phyloP scores from a whole-genome alignment of 1,140 invertebrate genomes.

The Orchestia grillus region DNA sequence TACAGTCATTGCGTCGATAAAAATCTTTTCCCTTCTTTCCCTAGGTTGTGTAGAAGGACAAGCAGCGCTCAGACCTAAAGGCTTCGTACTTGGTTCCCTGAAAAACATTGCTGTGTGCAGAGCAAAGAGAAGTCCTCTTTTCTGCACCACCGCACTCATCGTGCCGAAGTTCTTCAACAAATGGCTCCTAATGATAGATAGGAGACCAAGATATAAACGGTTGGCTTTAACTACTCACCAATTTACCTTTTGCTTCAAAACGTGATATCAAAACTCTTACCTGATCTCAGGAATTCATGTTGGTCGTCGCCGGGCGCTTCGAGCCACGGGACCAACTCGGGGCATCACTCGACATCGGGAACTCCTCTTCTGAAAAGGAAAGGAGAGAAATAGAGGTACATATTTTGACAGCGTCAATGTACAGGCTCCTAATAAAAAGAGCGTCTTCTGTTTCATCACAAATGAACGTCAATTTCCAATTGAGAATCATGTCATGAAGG shows the following conservation, averaged over 20 bases:
- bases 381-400: background rate
- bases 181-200: constrained; percentile 55
- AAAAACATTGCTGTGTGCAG: background rate
- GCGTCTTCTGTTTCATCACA: constrained; percentile 52
- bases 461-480: constrained; percentile 53
- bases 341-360: background rate
- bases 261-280: constrained; percentile 56
- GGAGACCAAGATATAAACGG: constrained; percentile 56
- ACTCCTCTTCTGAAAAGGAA: background rate
- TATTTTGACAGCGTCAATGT: constrained; percentile 34
- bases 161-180: constrained; percentile 50
- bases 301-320: background rate
- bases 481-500: constrained; percentile 44
- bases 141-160: constrained; percentile 41
- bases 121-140: constrained; percentile 18
- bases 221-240: constrained; percentile 56
- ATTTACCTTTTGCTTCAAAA: constrained; percentile 57
- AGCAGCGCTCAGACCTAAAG: background rate
- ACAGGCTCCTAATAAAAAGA: constrained; percentile 32
- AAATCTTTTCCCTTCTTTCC: background rate
- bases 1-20: constrained; percentile 36
- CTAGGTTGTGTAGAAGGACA: background rate
- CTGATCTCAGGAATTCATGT: constrained; percentile 53
- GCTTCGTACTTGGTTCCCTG: background rate
- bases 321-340: background rate